Percentiles rank a stretch among this genome's conserved stretches.
phyloP scores from a whole-genome alignment of 2,888 invertebrate species.

The Tiliacea aurago region DNA sequence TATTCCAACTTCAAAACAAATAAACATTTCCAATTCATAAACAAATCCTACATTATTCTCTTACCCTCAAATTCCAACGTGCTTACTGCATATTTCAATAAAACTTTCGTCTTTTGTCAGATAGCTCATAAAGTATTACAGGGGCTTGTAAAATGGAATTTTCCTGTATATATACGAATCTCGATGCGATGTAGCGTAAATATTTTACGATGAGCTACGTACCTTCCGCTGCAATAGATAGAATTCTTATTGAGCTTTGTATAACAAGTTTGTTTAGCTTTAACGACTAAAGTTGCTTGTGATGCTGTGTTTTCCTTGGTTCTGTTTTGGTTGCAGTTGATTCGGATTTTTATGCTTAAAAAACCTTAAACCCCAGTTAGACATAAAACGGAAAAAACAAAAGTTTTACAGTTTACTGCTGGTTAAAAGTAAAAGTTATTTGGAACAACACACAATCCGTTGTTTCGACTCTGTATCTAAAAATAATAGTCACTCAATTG shows the following conservation, averaged over 20 bases:
- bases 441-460: background rate
- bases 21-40: constrained; percentile 10
- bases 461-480: background rate
- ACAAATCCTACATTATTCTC: constrained; percentile 15
- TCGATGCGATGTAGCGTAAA: constrained; percentile 52
- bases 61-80: constrained; percentile 19
- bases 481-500: background rate
- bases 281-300: constrained; percentile 39
- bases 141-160: constrained; percentile 42
- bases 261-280: constrained; percentile 40
- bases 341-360: background rate
- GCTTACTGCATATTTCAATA: constrained; percentile 45
- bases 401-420: too few relatives aligned
- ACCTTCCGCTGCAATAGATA: constrained; percentile 40
- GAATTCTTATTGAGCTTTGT: constrained; percentile 37
- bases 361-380: background rate
- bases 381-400: background rate
- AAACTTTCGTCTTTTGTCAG: constrained; percentile 42
- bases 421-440: too few relatives aligned
- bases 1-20: constrained; percentile 11
- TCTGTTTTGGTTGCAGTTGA: background rate
- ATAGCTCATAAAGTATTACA: constrained; percentile 54
- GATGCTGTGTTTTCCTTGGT: background rate
- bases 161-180: constrained; percentile 36
- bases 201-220: constrained; percentile 53